These are phyloP conservation scores for Leptodactylus fallax DNA, from an alignment of 2,797 vertebrate genomes.

Conservation along the genomic window DNA sequence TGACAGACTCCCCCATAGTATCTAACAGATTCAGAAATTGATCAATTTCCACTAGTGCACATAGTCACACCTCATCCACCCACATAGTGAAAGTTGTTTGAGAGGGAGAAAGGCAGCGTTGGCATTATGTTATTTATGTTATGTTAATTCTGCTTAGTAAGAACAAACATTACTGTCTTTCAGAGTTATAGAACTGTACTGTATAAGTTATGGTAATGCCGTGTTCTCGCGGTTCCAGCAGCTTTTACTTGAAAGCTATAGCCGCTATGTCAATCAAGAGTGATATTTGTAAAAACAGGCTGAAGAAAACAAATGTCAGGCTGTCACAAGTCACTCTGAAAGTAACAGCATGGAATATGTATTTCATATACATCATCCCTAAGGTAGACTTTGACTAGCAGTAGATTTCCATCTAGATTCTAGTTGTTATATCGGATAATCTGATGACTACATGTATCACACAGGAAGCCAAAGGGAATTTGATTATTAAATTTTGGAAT, in stretches of 20 bases:
- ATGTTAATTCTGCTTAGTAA: constrained; percentile 9
- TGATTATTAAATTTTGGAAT: too few relatives aligned
- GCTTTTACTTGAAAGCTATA: not conserved
- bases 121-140: too few relatives aligned
- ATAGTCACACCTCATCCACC: not conserved
- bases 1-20: not conserved
- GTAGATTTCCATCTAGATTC: not conserved
- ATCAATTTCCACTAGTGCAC: not conserved
- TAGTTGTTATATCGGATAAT: not conserved
- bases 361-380: not conserved
- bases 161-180: not conserved
- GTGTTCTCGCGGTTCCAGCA: not conserved
- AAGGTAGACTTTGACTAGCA: not conserved
- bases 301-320: not conserved
- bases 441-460: not conserved
- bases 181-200: not conserved
- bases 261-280: not conserved
- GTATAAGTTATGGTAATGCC: not conserved
- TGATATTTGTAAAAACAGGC: not conserved
- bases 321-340: not conserved
- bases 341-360: not conserved
- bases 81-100: not conserved
- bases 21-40: not conserved
- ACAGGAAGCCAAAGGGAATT: not conserved
- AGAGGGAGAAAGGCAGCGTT: not conserved